Evolutionary conservation across 2,888 invertebrate genomes (phyloP), one percentile per base, ranked within the genome.

Genomic region (Himalopsyche tibetana): DNA sequence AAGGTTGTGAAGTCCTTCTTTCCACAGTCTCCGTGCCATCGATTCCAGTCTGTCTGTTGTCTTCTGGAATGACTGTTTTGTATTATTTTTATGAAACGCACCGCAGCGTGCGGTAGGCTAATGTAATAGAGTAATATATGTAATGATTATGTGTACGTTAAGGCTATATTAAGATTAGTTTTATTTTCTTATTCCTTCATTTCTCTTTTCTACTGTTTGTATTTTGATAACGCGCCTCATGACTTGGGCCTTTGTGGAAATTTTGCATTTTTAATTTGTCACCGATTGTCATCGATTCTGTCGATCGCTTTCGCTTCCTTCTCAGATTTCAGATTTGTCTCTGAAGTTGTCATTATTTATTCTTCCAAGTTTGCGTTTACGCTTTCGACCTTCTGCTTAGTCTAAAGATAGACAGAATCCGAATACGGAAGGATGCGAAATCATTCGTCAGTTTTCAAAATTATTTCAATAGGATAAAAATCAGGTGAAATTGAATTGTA

Each of bases 1-100:
- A 74, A 89, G 90, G 93, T 93, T 93, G 93, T 93, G 93, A 92
- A 89, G 90, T 93, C 93, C 93, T 93, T 93, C 93, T 92, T 92
- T 91, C 92, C 92, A 88, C 83, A 88, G 82, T 83, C 84, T 80
- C 74, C 17, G 80, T 42, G 83, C 81, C 82, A 81, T 80, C 40
- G 55, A 80, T 80, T 85, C 85, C 84, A 82, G 84, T 51, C 55
- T 84, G 74, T 82, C 82, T 84, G 82, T 85, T 82, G 83, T 86
- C 83, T 86, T 86, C 85, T 85, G 84, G 87, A 85, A 85, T 85
- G 87, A 88, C 84, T 85, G 87, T 82, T 84, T 83, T 83, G 84
- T 86, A 84, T 63, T 88, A 82, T 87, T 85, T 74, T 74, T 74
- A 74, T 74, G 79, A 15, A 74, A 74, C 38, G 82, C 45, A 56